Evolutionary conservation across 1,140 invertebrate genomes (phyloP).

Genomic region (Arctopsyche grandis): DNA sequence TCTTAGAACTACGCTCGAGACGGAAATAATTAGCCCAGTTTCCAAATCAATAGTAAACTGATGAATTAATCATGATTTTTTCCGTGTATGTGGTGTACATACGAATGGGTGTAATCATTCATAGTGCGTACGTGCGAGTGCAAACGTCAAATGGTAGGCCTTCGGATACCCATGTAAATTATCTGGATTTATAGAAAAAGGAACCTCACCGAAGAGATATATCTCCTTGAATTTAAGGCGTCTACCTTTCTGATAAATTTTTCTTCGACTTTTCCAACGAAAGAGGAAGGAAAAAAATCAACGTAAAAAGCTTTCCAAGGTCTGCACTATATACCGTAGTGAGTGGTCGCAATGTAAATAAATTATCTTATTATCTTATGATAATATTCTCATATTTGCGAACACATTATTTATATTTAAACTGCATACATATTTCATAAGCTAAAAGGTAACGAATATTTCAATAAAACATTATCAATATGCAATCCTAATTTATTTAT

Average conservation of each 20-base stretch:
- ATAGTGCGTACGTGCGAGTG: neutral
- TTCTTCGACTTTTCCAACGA: neutral
- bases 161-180: constrained; percentile 31
- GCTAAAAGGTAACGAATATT: no score
- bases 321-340: neutral
- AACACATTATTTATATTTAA: no score
- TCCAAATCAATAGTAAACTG: no score
- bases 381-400: no score
- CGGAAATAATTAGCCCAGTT: no score
- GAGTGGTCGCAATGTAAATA: neutral
- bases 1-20: neutral
- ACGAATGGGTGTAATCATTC: neutral
- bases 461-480: no score
- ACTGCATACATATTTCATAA: no score
- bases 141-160: neutral
- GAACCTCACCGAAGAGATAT: constrained; percentile 4
- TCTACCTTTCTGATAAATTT: constrained; percentile 12
- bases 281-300: neutral
- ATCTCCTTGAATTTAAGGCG: constrained; percentile 8
- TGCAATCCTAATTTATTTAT: no score
- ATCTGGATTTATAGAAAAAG: constrained; percentile 36
- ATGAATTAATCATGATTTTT: no score
- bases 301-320: neutral
- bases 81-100: neutral
- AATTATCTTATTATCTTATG: no score